These are phyloP conservation scores for Nephrotoma guestfalica DNA, from an alignment of 2,888 invertebrate species.

Conservation along the genomic window DNA sequence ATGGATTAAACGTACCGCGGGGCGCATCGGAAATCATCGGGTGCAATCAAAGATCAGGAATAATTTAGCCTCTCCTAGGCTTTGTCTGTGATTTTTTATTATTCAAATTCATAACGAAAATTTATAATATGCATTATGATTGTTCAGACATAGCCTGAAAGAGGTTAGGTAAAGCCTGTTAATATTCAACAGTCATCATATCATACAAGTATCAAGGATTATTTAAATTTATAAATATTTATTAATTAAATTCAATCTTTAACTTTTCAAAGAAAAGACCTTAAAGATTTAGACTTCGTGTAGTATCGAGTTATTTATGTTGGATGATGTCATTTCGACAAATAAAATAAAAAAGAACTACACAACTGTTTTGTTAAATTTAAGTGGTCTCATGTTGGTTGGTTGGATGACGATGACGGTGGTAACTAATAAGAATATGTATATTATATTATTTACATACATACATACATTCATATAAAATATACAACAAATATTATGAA, in stretches of 20 bases:
- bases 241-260: background rate
- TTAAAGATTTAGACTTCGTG: background rate
- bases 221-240: background rate
- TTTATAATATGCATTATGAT: conserved; percentile 8
- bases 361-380: background rate
- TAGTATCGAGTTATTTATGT: background rate
- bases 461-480: background rate
- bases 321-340: background rate
- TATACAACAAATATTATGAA: background rate
- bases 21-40: background rate
- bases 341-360: background rate
- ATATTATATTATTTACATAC: background rate
- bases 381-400: background rate
- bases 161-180: conserved; percentile 42
- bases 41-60: conserved; percentile 16
- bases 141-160: conserved; percentile 45
- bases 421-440: background rate
- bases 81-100: conserved; percentile 36
- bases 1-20: background rate
- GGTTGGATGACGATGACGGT: background rate
- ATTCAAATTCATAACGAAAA: background rate
- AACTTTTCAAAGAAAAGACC: background rate
- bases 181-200: conserved; percentile 12
- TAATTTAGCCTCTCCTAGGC: conserved; percentile 48
- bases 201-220: background rate